Base-by-base conservation (phyloP, 2,888 invertebrate genomes). In the Pachycephus smyrnensis region DNA sequence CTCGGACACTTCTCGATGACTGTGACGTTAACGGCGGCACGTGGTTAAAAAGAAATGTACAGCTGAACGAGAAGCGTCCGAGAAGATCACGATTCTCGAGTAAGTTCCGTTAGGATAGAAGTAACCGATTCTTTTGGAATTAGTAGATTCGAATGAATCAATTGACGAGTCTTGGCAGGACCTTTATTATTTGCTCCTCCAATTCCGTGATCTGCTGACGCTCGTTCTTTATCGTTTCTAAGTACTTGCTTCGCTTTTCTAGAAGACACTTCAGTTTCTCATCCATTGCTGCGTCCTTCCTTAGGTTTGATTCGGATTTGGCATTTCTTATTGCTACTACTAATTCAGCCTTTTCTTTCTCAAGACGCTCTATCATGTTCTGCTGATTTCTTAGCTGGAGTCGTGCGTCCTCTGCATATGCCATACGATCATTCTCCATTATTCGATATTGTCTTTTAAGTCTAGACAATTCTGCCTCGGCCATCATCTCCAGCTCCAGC, bases 401-500 rank as follows among this genome's bases (percentile, higher is more conserved):
- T 84, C 94, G 94, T 35, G 94, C 94, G 87, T 96, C 95, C 87
- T 94, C 95, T 77, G 94, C 93, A 87, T 96, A 96, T 0, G 94
- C 93, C 15, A 94, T 93, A 2, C 96, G 93, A 89, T 97, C 96
- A 80, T 95, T 94, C 90, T 97, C 96, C 96, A 97, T 96, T 84
- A 96, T 95, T 31, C 96, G 93, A 89, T 95, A 96, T 93, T 96
- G 97, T 87, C 97, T 93, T 85, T 96, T 96, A 71, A 98, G 92
- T 82, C 97, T 95, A 31, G 94, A 93, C 86, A 97, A 92, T 89
- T 98, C 97, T 79, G 95, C 95, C 88, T 95, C 95, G 3, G 96
- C 96, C 88, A 96, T 94, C 88, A 95, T 94, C 87, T 96, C 96
- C 92, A 96, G 93, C 90, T 96, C 96, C 88, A 94, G 91, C 85